These are phyloP conservation scores for Acropora tenuis DNA, from an alignment of 64 coral and sea anemone species.

Conservation along the genomic window DNA sequence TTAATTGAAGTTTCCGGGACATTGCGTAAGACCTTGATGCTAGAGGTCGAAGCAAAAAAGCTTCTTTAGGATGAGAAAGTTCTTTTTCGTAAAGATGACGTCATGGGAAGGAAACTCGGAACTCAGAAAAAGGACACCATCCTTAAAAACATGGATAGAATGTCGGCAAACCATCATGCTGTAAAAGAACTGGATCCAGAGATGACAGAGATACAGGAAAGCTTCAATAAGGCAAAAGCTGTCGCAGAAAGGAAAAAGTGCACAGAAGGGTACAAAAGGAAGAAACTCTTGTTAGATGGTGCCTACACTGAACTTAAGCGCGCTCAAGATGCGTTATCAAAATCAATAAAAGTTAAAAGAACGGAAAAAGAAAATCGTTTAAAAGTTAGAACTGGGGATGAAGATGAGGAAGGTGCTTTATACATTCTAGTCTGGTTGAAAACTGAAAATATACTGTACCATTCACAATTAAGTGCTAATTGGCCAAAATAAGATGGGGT, in stretches of 20 bases:
- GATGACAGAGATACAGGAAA: not conserved
- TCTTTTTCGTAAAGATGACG: constrained; percentile 13
- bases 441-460: not conserved
- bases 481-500: too few relatives aligned
- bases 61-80: constrained; percentile 22
- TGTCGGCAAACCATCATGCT: constrained; percentile 1
- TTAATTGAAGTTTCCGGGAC: constrained; percentile 61
- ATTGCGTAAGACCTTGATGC: constrained; percentile 23
- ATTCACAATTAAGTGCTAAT: not conserved
- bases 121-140: constrained; percentile 51
- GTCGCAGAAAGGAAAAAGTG: not conserved
- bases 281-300: constrained; percentile 36
- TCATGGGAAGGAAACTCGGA: constrained; percentile 8
- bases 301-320: constrained; percentile 58
- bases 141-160: constrained; percentile 37
- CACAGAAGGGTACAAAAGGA: not conserved
- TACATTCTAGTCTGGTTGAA: not conserved
- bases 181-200: constrained; percentile 20
- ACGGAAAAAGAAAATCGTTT: constrained; percentile 1
- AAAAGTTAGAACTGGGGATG: not conserved
- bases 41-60: constrained; percentile 14
- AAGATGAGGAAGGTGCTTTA: not conserved
- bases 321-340: constrained; percentile 59
- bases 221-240: not conserved
- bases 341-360: constrained; percentile 29